A percentile compares a stretch with the other conserved stretches of the same genome.
phyloP scores from a whole-genome alignment of 92 coral and sea anemone species.

The Siderastrea radians region DNA sequence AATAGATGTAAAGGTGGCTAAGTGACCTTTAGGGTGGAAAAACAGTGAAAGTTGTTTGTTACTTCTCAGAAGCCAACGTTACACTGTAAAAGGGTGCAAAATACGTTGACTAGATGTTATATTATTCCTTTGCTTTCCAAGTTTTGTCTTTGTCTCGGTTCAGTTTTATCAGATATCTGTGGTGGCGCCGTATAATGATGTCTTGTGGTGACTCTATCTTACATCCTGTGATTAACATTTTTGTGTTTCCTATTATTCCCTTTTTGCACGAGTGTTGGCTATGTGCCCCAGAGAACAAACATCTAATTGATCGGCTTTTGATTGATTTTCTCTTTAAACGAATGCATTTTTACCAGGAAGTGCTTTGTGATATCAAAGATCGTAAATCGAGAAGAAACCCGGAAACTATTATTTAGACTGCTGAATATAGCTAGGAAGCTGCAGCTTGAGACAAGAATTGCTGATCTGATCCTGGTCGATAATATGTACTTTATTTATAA shows the following conservation, averaged over 20 bases:
- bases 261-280: neutral
- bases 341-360: conserved; percentile 8
- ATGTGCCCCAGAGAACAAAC: neutral
- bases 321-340: conserved; percentile 21
- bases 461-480: no score
- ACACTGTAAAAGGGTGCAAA: no score
- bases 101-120: no score
- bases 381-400: no score
- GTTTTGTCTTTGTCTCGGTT: neutral
- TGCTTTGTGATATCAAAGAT: neutral
- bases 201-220: neutral
- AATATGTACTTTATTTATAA: no score
- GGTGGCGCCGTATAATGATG: neutral
- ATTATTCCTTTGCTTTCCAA: neutral
- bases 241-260: conserved; percentile 7
- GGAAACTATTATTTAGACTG: no score
- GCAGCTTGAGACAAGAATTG: no score
- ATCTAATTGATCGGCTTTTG: conserved; percentile 4
- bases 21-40: no score
- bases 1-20: neutral
- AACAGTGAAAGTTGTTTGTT: no score
- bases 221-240: conserved; percentile 7
- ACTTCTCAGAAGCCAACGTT: no score
- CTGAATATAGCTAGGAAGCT: no score
- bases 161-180: neutral